Conservation (phyloP, 2,888 invertebrate species). For the Formica aserva region DNA sequence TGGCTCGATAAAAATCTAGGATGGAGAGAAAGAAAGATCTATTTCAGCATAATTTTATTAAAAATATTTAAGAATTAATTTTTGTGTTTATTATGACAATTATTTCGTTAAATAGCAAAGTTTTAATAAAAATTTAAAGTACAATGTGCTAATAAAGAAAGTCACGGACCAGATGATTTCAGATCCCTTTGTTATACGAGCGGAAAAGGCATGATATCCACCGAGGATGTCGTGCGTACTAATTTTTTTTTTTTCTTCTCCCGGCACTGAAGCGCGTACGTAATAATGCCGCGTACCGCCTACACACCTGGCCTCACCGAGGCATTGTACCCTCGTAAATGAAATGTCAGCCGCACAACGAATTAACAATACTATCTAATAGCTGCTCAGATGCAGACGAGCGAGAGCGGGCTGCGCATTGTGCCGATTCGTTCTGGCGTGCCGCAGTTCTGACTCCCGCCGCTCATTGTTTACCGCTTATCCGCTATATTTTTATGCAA, state of each 20-base stretch:
- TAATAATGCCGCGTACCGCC: constrained; percentile 50
- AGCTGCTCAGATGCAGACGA: constrained; percentile 79
- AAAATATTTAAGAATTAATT: neutral
- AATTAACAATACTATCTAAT: constrained; percentile 84
- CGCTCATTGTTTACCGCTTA: constrained; percentile 68
- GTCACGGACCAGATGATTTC: neutral
- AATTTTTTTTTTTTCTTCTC: constrained; percentile 23
- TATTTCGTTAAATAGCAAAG: neutral
- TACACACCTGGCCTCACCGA: constrained; percentile 43
- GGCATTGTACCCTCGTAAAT: constrained; percentile 80
- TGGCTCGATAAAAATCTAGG: neutral
- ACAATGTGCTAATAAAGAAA: neutral
- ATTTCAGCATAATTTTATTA: neutral
- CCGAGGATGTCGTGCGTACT: constrained; percentile 35
- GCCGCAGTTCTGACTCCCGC: constrained; percentile 30
- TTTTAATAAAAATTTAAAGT: constrained; percentile 12
- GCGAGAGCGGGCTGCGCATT: constrained; percentile 70
- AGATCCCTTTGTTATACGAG: neutral
- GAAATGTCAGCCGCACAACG: constrained; percentile 83
- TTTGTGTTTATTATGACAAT: neutral
- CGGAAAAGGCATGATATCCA: constrained; percentile 10
- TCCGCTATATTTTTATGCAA: constrained; percentile 73
- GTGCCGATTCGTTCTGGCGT: constrained; percentile 72
- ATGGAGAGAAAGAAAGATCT: neutral
- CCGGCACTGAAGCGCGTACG: constrained; percentile 31